These are phyloP conservation scores for Tupaia tana DNA, from an alignment of 2,113 vertebrate species.

Conservation along the genomic window DNA sequence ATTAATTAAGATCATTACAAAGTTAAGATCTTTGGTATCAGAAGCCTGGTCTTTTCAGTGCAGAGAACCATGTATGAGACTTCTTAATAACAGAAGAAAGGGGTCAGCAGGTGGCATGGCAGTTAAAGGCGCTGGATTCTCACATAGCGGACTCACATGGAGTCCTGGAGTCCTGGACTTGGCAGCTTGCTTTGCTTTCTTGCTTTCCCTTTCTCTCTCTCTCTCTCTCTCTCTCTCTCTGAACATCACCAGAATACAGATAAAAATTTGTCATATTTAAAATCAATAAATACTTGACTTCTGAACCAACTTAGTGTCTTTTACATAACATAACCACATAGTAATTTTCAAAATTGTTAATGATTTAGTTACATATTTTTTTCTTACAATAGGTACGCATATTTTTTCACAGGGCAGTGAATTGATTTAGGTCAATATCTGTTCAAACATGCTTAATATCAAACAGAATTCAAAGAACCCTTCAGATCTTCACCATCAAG, in stretches of 20 bases:
- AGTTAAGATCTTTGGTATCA: not conserved
- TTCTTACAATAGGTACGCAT: conserved; percentile 2
- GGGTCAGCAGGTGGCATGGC: no score
- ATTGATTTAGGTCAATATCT: not conserved
- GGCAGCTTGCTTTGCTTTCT: no score
- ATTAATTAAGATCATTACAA: not conserved
- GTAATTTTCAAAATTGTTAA: not conserved
- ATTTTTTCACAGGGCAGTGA: not conserved
- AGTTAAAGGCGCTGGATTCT: no score
- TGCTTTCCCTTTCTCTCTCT: no score
- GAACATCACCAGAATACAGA: not conserved
- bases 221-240: not conserved
- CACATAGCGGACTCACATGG: no score
- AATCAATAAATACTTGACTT: not conserved
- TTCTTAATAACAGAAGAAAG: not conserved
- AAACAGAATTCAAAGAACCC: not conserved
- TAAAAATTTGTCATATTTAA: not conserved
- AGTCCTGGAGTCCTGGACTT: no score
- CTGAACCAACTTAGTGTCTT: not conserved
- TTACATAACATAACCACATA: not conserved
- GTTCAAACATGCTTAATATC: not conserved
- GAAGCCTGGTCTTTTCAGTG: not conserved
- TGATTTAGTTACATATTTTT: not conserved
- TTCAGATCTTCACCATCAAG: not conserved
- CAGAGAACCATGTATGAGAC: not conserved